These are phyloP conservation scores for Ectropis crepuscularia DNA, from an alignment of 2,888 invertebrate genomes.

Conservation along the genomic window DNA sequence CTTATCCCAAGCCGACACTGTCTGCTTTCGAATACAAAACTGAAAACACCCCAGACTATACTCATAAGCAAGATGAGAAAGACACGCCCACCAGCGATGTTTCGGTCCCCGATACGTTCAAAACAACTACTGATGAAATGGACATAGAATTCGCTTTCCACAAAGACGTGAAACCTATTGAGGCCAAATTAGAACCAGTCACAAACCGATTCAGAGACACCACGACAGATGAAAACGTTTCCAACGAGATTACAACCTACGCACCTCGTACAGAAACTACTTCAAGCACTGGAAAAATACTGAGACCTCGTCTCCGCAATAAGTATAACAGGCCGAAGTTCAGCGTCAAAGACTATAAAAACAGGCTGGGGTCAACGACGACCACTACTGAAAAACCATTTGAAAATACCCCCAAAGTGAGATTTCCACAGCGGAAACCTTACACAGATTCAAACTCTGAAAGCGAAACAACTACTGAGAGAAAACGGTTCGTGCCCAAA, in stretches of 20 bases:
- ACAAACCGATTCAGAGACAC: slow-evolving; percentile 54
- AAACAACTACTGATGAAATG: slow-evolving; percentile 58
- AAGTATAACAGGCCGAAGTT: slow-evolving; percentile 89
- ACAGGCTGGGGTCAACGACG: slow-evolving; percentile 85
- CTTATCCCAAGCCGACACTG: slow-evolving; percentile 57
- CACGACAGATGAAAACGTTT: slow-evolving; percentile 54
- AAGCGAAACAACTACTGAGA: slow-evolving; percentile 75
- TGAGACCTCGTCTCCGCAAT: slow-evolving; percentile 72
- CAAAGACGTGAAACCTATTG: slow-evolving; percentile 75
- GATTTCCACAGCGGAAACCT: slow-evolving; percentile 81
- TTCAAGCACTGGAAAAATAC: slow-evolving; percentile 57
- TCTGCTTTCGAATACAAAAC: slow-evolving; percentile 60
- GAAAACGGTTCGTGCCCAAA: slow-evolving; percentile 81
- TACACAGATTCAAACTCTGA: slow-evolving; percentile 66
- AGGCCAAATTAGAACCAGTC: slow-evolving; percentile 66
- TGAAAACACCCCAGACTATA: slow-evolving; percentile 71
- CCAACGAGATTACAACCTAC: slow-evolving; percentile 59
- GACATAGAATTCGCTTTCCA: slow-evolving; percentile 74
- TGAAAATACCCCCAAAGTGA: slow-evolving; percentile 68
- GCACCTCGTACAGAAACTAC: slow-evolving; percentile 63
- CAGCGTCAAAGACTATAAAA: slow-evolving; percentile 91
- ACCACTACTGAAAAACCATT: slow-evolving; percentile 73
- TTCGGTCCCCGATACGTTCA: slow-evolving; percentile 65
- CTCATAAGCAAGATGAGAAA: slow-evolving; percentile 81
- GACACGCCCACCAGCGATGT: slow-evolving; percentile 82